Evolutionary conservation across 2,113 vertebrate species (phyloP).

Genomic region (Nettapus auritus): DNA sequence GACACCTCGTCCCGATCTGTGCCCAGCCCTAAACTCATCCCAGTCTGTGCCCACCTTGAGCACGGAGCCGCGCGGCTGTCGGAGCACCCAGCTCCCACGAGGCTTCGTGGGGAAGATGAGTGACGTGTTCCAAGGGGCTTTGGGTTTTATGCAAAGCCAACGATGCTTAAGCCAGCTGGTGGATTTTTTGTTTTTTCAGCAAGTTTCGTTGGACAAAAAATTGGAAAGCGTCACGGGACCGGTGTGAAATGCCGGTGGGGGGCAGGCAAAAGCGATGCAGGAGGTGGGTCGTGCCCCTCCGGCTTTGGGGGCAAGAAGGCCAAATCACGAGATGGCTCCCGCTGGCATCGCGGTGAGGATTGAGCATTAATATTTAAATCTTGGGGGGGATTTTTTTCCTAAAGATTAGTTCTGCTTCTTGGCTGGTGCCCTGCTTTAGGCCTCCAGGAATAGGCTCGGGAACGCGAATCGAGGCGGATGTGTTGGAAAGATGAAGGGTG

Average conservation of each 20-base stretch:
- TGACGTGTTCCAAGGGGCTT: constrained; percentile 31
- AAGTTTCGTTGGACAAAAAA: background rate
- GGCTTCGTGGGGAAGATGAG: constrained; percentile 18
- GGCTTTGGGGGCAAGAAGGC: background rate
- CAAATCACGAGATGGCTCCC: background rate
- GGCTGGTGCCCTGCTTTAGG: background rate
- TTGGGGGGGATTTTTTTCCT: background rate
- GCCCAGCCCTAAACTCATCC: background rate
- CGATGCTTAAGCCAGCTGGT: constrained; percentile 22
- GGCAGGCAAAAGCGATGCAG: background rate
- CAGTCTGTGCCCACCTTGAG: rapidly evolving
- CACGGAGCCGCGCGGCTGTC: rapidly evolving
- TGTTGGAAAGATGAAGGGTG: background rate
- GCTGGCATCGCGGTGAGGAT: background rate
- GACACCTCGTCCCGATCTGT: rapidly evolving
- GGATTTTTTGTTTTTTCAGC: background rate
- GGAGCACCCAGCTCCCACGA: background rate
- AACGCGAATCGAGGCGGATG: background rate
- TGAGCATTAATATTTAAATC: background rate
- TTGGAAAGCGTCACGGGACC: rapidly evolving
- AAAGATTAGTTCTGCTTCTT: background rate
- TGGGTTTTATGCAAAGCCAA: constrained; percentile 45
- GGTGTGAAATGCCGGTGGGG: background rate
- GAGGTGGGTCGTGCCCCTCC: background rate
- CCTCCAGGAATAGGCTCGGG: background rate